These are phyloP conservation scores for Cherax quadricarinatus DNA, from an alignment of 1,140 invertebrate genomes.

Conservation along the genomic window DNA sequence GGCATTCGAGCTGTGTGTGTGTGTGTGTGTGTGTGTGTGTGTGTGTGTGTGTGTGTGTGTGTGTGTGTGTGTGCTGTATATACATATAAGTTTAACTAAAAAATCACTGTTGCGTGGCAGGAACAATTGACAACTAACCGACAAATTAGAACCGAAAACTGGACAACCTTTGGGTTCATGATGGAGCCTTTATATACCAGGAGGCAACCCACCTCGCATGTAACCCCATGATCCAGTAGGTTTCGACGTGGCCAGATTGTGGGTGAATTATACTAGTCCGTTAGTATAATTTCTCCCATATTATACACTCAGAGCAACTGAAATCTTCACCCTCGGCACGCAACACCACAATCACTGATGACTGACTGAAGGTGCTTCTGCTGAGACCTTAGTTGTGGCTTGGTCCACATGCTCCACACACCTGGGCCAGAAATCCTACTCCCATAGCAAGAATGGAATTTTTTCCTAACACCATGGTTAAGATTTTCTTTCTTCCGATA, in stretches of 20 bases:
- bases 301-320: background rate
- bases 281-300: constrained; percentile 1
- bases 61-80: no score
- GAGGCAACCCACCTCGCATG: background rate
- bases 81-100: no score
- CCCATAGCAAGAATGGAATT: background rate
- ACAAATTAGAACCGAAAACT: no score
- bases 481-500: background rate
- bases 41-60: no score
- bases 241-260: background rate
- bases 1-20: no score
- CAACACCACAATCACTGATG: constrained; percentile 7
- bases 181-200: background rate
- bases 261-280: constrained; percentile 3
- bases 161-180: background rate
- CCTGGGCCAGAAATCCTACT: background rate
- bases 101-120: no score
- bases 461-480: background rate
- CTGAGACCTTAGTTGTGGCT: background rate
- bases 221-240: background rate
- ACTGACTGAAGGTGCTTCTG: background rate
- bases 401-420: background rate
- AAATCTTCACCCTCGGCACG: background rate
- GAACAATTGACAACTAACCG: no score
- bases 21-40: no score